These are phyloP conservation scores for Drosophila prolongata DNA, from an alignment of 2,888 invertebrate species.

Conservation along the genomic window DNA sequence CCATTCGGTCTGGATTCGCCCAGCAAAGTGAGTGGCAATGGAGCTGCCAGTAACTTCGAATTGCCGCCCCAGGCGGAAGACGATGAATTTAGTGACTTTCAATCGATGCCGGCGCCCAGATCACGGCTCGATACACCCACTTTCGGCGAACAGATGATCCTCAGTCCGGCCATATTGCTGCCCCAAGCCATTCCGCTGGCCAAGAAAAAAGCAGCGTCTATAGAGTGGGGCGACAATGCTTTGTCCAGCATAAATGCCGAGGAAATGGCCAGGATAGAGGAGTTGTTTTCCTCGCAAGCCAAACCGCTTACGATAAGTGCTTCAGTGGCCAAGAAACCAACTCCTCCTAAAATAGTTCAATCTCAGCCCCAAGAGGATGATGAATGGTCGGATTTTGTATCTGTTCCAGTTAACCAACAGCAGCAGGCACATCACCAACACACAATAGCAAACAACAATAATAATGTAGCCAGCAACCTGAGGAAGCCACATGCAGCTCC, in stretches of 20 bases:
- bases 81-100: slow-evolving; percentile 85
- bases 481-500: slow-evolving; percentile 38
- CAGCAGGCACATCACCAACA: slow-evolving; percentile 14
- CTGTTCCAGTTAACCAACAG: slow-evolving; percentile 70
- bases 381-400: slow-evolving; percentile 87
- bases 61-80: slow-evolving; percentile 70
- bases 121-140: slow-evolving; percentile 70
- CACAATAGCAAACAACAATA: slow-evolving; percentile 24
- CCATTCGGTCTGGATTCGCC: slow-evolving; percentile 73
- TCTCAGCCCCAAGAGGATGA: slow-evolving; percentile 83
- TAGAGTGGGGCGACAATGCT: slow-evolving; percentile 86
- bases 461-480: slow-evolving; percentile 50
- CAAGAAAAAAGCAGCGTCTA: slow-evolving; percentile 76
- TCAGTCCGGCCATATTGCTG: slow-evolving; percentile 82
- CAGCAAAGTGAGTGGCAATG: slow-evolving; percentile 30
- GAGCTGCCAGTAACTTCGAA: slow-evolving; percentile 31
- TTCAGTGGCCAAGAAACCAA: slow-evolving; percentile 62
- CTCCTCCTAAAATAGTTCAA: slow-evolving; percentile 17
- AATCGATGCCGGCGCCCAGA: slow-evolving; percentile 79
- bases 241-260: slow-evolving; percentile 84
- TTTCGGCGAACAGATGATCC: slow-evolving; percentile 81
- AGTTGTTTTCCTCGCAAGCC: slow-evolving; percentile 80
- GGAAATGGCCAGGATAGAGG: slow-evolving; percentile 83
- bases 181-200: slow-evolving; percentile 81
- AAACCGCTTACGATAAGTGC: slow-evolving; percentile 79